Percentiles rank a stretch among this genome's conserved stretches.
Evolutionary conservation across 2,797 vertebrate genomes (phyloP).

Genomic region (Toxotes lorentzi): DNA sequence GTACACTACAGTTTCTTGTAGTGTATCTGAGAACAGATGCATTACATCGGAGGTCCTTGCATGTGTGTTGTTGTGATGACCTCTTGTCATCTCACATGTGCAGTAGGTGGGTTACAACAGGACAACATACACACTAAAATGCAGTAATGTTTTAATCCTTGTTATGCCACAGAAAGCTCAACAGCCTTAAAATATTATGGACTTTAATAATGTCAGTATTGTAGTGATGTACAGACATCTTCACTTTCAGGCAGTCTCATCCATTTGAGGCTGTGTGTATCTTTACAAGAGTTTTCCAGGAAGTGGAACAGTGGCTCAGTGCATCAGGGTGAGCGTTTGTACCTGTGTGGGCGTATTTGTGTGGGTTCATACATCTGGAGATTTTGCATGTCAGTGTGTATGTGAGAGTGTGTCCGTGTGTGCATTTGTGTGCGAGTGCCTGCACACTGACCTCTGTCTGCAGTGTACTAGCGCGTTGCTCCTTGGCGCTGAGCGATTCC

Average conservation of each 20-base stretch:
- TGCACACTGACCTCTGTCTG: slow-evolving; percentile 93
- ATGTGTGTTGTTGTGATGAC: background rate
- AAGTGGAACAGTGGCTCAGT: background rate
- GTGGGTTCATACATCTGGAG: background rate
- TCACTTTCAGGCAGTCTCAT: slow-evolving; percentile 3
- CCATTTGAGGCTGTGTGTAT: background rate
- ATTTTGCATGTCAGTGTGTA: background rate
- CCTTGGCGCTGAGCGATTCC: slow-evolving; percentile 98
- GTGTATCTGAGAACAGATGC: background rate
- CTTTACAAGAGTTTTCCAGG: background rate
- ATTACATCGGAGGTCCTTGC: background rate
- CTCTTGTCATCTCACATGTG: background rate
- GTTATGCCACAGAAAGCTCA: background rate
- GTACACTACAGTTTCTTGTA: background rate
- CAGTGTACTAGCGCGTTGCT: slow-evolving; percentile 96
- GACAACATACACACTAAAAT: background rate
- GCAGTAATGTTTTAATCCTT: background rate
- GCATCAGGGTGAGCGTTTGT: slow-evolving; percentile 5
- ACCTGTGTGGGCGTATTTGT: slow-evolving; percentile 1
- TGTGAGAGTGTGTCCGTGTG: slow-evolving; percentile 5
- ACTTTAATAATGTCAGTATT: background rate
- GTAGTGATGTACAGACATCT: background rate
- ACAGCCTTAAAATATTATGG: background rate
- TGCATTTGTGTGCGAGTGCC: background rate
- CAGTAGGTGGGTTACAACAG: background rate